These are phyloP conservation scores for Stegophylla sp. DNA, from an alignment of 2,888 invertebrate species.

Conservation along the genomic window DNA sequence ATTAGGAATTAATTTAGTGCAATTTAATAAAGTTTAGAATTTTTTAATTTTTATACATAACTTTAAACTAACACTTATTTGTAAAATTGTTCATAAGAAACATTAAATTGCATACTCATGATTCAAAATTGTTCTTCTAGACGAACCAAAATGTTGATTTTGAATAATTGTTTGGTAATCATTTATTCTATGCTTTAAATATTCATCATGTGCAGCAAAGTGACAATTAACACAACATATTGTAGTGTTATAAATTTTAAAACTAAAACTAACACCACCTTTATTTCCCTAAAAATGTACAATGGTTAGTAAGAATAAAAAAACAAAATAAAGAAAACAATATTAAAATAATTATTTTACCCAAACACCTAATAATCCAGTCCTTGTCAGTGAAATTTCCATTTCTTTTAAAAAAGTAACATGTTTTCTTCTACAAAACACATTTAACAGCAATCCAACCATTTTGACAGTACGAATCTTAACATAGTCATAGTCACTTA, in stretches of 20 bases:
- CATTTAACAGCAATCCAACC: constrained; percentile 81
- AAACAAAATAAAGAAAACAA: background rate
- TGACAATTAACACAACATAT: constrained; percentile 89
- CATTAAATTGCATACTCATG: constrained; percentile 77
- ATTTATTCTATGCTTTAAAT: constrained; percentile 81
- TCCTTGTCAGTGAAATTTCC: constrained; percentile 85
- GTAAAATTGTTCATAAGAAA: background rate
- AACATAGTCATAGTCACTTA: constrained; percentile 76
- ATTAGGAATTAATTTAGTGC: too few relatives aligned
- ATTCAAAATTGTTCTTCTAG: constrained; percentile 79
- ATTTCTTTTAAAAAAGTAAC: constrained; percentile 82
- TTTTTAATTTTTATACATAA: constrained; percentile 37
- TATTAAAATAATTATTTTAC: constrained; percentile 68
- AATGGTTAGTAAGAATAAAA: constrained; percentile 16
- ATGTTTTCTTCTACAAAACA: constrained; percentile 81
- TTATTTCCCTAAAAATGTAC: constrained; percentile 82
- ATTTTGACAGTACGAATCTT: constrained; percentile 81
- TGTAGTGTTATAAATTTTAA: constrained; percentile 87
- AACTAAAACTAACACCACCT: constrained; percentile 87
- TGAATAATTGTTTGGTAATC: constrained; percentile 88
- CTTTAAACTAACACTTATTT: background rate
- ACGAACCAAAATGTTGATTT: constrained; percentile 75
- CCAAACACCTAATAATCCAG: constrained; percentile 92
- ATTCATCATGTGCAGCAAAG: constrained; percentile 86
- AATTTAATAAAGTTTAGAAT: too few relatives aligned